Percentiles rank a stretch among this genome's conserved stretches.
phyloP scores from a whole-genome alignment of 2,797 vertebrate genomes.

The Threskiornis aethiopicus region DNA sequence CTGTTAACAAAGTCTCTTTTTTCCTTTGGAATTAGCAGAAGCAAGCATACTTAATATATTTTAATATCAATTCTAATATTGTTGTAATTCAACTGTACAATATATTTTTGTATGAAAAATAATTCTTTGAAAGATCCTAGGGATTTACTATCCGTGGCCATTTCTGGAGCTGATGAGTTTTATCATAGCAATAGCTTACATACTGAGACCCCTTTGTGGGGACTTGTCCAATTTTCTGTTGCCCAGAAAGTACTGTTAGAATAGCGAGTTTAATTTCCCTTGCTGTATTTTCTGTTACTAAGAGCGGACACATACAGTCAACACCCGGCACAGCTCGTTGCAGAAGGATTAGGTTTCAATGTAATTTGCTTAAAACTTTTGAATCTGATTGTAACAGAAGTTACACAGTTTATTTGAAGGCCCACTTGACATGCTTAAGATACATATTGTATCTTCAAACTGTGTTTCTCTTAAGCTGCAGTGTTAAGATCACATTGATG shows the following conservation, averaged over 20 bases:
- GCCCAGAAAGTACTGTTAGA: background rate
- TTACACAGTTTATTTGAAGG: background rate
- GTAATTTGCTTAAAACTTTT: background rate
- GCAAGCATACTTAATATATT: background rate
- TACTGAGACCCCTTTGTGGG: accelerated
- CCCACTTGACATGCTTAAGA: background rate
- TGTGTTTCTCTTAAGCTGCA: background rate
- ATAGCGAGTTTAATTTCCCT: background rate
- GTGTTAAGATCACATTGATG: background rate
- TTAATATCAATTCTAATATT: background rate
- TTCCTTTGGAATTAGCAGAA: background rate
- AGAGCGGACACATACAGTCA: background rate
- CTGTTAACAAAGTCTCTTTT: background rate
- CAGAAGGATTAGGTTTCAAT: background rate
- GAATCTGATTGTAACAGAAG: background rate
- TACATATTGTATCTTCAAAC: background rate
- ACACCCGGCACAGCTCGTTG: background rate
- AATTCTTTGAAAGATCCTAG: background rate
- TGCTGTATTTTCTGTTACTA: background rate
- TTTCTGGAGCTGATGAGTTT: background rate
- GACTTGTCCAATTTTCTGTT: background rate
- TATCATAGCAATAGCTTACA: background rate
- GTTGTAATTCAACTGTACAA: accelerated
- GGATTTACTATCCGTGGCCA: accelerated
- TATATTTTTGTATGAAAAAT: background rate